These are phyloP conservation scores for Hydrophis major DNA, from an alignment of 2,797 vertebrate species.

Conservation along the genomic window DNA sequence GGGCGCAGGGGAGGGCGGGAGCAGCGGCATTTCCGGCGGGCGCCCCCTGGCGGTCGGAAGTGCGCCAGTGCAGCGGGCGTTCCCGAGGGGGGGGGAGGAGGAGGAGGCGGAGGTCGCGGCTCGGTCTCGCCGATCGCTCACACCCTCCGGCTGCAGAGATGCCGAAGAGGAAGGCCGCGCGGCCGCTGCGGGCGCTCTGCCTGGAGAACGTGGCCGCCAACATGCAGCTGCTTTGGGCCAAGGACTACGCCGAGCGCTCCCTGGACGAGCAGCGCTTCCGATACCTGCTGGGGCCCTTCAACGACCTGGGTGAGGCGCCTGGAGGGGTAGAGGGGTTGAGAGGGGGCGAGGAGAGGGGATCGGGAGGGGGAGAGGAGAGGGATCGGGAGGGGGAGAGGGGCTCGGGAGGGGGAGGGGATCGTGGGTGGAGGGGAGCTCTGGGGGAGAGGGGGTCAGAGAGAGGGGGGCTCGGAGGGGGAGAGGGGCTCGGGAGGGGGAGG, in stretches of 20 bases:
- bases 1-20: not conserved
- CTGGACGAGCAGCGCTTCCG: constrained; percentile 81
- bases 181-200: constrained; percentile 67
- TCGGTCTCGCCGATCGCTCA: no score
- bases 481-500: no score
- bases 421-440: no score
- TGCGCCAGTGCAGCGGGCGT: not conserved
- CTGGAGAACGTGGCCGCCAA: constrained; percentile 78
- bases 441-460: no score
- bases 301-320: constrained; percentile 73
- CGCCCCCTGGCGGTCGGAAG: not conserved
- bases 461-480: no score
- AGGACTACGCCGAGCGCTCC: constrained; percentile 81
- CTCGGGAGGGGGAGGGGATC: no score
- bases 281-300: constrained; percentile 84
- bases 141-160: constrained; percentile 13
- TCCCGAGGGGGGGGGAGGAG: no score
- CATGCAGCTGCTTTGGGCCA: constrained; percentile 81
- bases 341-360: not conserved
- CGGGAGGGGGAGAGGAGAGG: no score
- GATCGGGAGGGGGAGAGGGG: no score
- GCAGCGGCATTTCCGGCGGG: not conserved
- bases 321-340: no score
- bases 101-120: no score
- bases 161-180: constrained; percentile 51